Evolutionary conservation across 2,888 invertebrate species (phyloP), one percentile per base, ranked within the genome.

Genomic region (Eurytoma californica): DNA sequence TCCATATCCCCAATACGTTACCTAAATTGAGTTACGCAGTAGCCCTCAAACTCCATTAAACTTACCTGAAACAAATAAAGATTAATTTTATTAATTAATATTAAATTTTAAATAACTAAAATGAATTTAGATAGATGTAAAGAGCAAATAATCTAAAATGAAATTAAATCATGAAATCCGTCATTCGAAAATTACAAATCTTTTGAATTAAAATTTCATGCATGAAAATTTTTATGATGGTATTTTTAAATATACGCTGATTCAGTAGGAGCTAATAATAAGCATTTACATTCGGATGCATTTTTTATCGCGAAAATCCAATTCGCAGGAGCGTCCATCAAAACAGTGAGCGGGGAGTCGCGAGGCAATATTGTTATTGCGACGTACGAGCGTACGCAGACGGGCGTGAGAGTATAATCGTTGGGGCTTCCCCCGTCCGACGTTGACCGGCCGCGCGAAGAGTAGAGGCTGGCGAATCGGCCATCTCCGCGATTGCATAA

Each of bases 341-440:
- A 88, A 88, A 88, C 87, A 89, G 87, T 87, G 86, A 89, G 86
- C 39, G 87, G 86, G 85, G 87, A 88, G 87, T 84, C 85, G 85
- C 86, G 84, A 87, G 86, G 88, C 88, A 89, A 89, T 89, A 89
- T 89, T 88, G 87, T 88, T 89, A 89, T 89, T 88, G 87, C 88
- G 87, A 86, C 88, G 88, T 86, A 85, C 84, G 81, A 77, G 67
- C 79, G 76, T 77, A 77, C 72, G 65, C 70, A 67, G 70, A 72
- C 57, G 74, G 61, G 76, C 78, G 39, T 39, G 39, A 7, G 39
- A 39, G 7, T 9, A 65, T 75, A 58, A 60, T 67, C 67, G 74
- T 18, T 24, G 60, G 39, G 67, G 72, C 69, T 77, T 77, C 77
- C 73, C 76, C 53, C 60, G 60, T 72, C 79, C 74, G 39, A 16